Evolutionary conservation across 1,140 invertebrate genomes (phyloP), one percentile per base, ranked within the genome.

Genomic region (Bradynema listronoti): DNA sequence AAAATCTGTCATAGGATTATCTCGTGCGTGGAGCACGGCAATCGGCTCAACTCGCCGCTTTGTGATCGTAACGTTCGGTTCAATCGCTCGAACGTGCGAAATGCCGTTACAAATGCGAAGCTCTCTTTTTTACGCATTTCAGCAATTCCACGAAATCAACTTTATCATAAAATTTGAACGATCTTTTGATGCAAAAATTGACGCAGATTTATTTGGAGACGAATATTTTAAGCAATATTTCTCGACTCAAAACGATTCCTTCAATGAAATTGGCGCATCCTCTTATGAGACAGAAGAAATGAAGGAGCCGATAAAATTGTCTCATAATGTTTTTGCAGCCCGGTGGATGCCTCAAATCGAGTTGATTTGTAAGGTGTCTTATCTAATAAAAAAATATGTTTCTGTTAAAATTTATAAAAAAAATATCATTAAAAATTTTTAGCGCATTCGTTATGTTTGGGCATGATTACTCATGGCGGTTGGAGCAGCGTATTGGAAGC

Each of bases 1-100:
- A 7, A 1, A 47, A 30, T n/a, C n/a, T 7, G 24, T 24, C 30
- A 29, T 14, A n/a, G 33, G n/a, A 5, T 25, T 52, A 16, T 14
- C 43, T 60, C 16, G 54, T 46, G 52, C 60, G 19, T 71, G 69
- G 69, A 36, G 56, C 34, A 4, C 19, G 11, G 22, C 69, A 0
- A 60, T 61, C 41, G 30, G 42, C n/a, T 49, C 66, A 4, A 33
- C 22, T 4, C 39, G 43, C 14, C 61, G 60, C 60, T 72, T 73
- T 43, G 39, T 61, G 19, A 45, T 73, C 1, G 56, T 73, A 14
- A 76, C 73, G n/a, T 73, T 73, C 41, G 71, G 71, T 11, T 63
- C 73, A 25, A 73, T 73, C n/a, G 71, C 71, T 0, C 50, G 63
- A 30, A 73, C 68, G 9, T 57, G 56, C 1, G 68, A 75, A 29